Evolutionary conservation across 2,113 vertebrate genomes (phyloP).

Genomic region (Larimichthys polyactis): DNA sequence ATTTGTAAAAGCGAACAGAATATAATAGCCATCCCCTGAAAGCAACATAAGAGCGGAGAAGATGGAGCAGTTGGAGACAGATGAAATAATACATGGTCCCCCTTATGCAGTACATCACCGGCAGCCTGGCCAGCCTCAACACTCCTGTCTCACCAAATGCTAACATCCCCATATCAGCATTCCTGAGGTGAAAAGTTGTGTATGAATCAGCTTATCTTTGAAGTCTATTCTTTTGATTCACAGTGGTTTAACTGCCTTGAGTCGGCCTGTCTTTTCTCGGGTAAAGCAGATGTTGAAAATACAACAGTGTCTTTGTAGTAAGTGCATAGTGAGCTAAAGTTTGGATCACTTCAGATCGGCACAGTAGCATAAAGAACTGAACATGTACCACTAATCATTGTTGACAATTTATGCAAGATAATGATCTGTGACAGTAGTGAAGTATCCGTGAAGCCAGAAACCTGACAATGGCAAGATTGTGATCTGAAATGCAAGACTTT

Average conservation of each 20-base stretch:
- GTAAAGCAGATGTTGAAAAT: conserved; percentile 29
- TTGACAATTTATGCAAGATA: neutral
- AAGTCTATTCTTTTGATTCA: conserved; percentile 64
- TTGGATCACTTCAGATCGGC: neutral
- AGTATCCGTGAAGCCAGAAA: neutral
- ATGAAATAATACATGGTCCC: conserved; percentile 45
- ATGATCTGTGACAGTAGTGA: neutral
- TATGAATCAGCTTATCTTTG: conserved; percentile 72
- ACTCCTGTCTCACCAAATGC: conserved; percentile 44
- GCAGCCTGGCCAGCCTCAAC: conserved; percentile 33
- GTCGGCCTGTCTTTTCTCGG: conserved; percentile 21
- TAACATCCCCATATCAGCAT: conserved; percentile 60
- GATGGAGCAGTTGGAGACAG: conserved; percentile 12
- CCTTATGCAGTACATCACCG: conserved; percentile 42
- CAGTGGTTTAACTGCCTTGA: conserved; percentile 32
- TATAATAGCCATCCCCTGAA: neutral
- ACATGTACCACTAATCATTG: neutral
- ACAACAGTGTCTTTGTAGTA: neutral
- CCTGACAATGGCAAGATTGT: neutral
- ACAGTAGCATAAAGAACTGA: neutral
- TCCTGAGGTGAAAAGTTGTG: conserved; percentile 56
- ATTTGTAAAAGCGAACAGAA: conserved; percentile 31
- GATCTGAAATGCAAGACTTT: neutral
- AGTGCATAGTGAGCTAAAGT: neutral
- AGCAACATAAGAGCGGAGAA: conserved; percentile 9